Base-by-base conservation (phyloP, 2,888 invertebrate species). In the Zhengitettix transpicula region DNA sequence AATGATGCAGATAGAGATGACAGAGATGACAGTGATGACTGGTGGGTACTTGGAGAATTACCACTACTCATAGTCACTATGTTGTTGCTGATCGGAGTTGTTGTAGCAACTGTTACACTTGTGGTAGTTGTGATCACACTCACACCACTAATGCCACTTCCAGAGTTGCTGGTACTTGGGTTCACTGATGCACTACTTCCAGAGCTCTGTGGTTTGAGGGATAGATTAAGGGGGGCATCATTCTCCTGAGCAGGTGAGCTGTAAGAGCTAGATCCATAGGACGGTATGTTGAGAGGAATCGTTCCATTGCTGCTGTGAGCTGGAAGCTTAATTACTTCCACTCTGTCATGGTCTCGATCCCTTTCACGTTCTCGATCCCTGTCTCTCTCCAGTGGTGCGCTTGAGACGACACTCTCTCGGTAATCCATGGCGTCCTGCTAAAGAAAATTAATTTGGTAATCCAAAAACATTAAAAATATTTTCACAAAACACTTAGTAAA, bases 191-290 rank as follows among this genome's bases (percentile, higher is more conserved):
- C 16, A 16, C 17, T 54, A 16, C 47, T 47, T 47, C 47, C n/a
- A 47, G 47, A n/a, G 12, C 14, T 47, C 47, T 47, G 47, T 47
- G 67, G 86, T 72, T 91, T 91, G 65, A 90, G 77, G 1, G 89
- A 90, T 16, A 91, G 79, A 74, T 91, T 91, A 28, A 91, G 78
- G 0, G 91, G 91, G 1, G 86, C 81, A 67, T 90, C 90, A 8
- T 83, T 77, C 61, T 79, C 82, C 12, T 47, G 12, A 14, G 14
- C 47, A 3, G 47, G n/a, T 5, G n/a, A n/a, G n/a, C 47, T n/a
- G 47, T 47, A 47, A 12, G 47, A 14, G 47, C 47, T n/a, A 12
- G n/a, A 12, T 12, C 58, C 59, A 40, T 62, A 62, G 40, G 59
- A 58, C 16, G 62, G 62, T 52, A 63, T 61, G 63, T 64, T 64